Percentiles rank a stretch among this genome's conserved stretches.
These are phyloP conservation scores for Sebastes glaucus DNA, from an alignment of 2,797 vertebrate genomes.

Conservation along the genomic window DNA sequence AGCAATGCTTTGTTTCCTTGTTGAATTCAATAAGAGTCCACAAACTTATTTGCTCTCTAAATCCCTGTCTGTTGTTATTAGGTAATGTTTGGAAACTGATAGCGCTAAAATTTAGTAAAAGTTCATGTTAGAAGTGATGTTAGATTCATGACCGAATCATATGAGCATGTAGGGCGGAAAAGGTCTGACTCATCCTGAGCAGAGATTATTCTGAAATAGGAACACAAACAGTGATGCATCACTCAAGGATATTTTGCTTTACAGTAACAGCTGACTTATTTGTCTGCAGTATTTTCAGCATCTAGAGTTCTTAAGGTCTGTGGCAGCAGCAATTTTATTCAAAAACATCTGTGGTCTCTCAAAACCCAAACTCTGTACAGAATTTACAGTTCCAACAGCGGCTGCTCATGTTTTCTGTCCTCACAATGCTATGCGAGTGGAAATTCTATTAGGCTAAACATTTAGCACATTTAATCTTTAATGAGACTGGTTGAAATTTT, in stretches of 20 bases:
- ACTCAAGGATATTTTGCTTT: slow-evolving; percentile 14
- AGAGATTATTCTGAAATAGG: neutral
- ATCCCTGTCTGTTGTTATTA: neutral
- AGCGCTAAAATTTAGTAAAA: neutral
- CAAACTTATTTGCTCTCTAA: neutral
- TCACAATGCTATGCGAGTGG: slow-evolving; percentile 41
- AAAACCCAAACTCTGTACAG: slow-evolving; percentile 5
- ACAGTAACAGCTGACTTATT: neutral
- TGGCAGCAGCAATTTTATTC: neutral
- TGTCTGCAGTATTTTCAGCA: neutral
- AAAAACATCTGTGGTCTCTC: neutral
- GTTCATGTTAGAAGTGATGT: neutral
- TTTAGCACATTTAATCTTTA: slow-evolving; percentile 75
- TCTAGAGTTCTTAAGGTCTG: neutral
- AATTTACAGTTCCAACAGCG: neutral
- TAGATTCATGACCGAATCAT: slow-evolving; percentile 3
- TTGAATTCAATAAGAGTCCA: slow-evolving; percentile 11
- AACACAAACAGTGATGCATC: slow-evolving; percentile 12
- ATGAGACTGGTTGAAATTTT: slow-evolving; percentile 69
- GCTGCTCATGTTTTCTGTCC: slow-evolving; percentile 27
- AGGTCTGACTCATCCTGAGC: neutral
- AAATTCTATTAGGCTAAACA: slow-evolving; percentile 68
- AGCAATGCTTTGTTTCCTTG: slow-evolving; percentile 33
- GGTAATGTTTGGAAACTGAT: neutral
- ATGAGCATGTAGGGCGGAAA: neutral